These are phyloP conservation scores for Phodopus roborovskii DNA, from an alignment of 2,113 vertebrate species.

Conservation along the genomic window DNA sequence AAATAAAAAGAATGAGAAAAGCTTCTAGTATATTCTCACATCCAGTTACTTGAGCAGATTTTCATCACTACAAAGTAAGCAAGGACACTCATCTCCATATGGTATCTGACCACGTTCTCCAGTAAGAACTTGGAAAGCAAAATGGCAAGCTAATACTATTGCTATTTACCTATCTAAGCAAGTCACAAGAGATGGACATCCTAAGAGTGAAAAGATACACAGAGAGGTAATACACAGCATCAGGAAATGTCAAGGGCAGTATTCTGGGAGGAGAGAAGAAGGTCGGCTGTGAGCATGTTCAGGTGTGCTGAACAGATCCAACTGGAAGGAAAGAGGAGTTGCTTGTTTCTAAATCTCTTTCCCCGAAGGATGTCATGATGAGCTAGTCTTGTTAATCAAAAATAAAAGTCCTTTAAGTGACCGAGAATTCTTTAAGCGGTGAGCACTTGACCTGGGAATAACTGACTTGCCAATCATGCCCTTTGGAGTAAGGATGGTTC, in stretches of 20 bases:
- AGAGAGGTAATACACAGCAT: slow-evolving; percentile 66
- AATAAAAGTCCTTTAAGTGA: slow-evolving; percentile 83
- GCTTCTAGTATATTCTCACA: slow-evolving; percentile 81
- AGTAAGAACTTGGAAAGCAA: slow-evolving; percentile 79
- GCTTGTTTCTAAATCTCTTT: slow-evolving; percentile 81
- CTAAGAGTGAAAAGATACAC: slow-evolving; percentile 42
- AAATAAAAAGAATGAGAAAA: slow-evolving; percentile 79
- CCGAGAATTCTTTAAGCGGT: slow-evolving; percentile 85
- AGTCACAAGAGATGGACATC: slow-evolving; percentile 63
- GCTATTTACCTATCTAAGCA: slow-evolving; percentile 74
- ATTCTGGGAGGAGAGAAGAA: slow-evolving; percentile 71
- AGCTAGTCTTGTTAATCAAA: slow-evolving; percentile 86
- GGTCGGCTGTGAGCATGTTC: slow-evolving; percentile 84
- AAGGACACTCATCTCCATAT: slow-evolving; percentile 76
- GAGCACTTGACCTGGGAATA: slow-evolving; percentile 87
- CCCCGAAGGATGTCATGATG: slow-evolving; percentile 79
- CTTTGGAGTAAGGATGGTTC: slow-evolving; percentile 72
- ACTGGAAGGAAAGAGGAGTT: slow-evolving; percentile 79
- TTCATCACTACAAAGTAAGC: slow-evolving; percentile 76
- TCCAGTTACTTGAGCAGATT: slow-evolving; percentile 80
- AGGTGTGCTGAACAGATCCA: slow-evolving; percentile 84
- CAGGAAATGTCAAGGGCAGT: slow-evolving; percentile 74
- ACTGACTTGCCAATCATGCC: slow-evolving; percentile 84
- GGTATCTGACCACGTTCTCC: slow-evolving; percentile 56
- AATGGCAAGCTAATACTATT: slow-evolving; percentile 71